Evolutionary conservation across 1,140 invertebrate species (phyloP), one percentile per base, ranked within the genome.

Genomic region (Popillia japonica): DNA sequence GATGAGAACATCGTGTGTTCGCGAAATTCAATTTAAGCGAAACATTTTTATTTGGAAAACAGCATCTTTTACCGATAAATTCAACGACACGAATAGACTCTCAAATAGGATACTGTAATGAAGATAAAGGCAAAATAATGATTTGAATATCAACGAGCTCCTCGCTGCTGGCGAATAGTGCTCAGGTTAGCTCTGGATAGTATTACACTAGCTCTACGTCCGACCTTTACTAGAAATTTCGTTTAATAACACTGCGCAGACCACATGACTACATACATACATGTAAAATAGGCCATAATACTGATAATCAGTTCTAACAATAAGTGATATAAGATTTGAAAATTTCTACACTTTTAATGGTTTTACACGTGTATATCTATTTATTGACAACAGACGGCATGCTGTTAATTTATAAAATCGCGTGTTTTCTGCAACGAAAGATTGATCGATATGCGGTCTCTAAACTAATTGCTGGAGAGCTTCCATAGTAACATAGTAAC

Each of bases 61-160:
- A 17, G 14, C 48, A 55, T 17, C 44, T 48, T 48, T 55, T 55
- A 55, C 48, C 48, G 14, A 55, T 55, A 55, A 55, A 55, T 17
- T 55, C 14, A 0, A 55, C 48, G 11, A n/a, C 48, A 55, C 48
- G 48, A 55, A n/a, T 55, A 55, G 48, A 55, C 48, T 55, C 17
- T 55, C 17, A 55, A 55, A 55, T 17, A 55, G 48, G 14, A 55
- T 55, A 6, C 48, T 17, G 48, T 55, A 55, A 55, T 55, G 48
- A 55, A 55, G 48, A 55, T 55, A 55, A 55, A 55, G 48, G 48
- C 48, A 55, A 55, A 55, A 55, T 17, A 55, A 55, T 55, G 48
- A 55, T 55, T 55, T 55, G 48, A 55, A 55, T 55, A 55, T 55
- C 48, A 55, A 55, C 48, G 48, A 55, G 48, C 48, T 55, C 48